Evolutionary conservation across 2,888 invertebrate genomes (phyloP).

Genomic region (Plagodis dolabraria): DNA sequence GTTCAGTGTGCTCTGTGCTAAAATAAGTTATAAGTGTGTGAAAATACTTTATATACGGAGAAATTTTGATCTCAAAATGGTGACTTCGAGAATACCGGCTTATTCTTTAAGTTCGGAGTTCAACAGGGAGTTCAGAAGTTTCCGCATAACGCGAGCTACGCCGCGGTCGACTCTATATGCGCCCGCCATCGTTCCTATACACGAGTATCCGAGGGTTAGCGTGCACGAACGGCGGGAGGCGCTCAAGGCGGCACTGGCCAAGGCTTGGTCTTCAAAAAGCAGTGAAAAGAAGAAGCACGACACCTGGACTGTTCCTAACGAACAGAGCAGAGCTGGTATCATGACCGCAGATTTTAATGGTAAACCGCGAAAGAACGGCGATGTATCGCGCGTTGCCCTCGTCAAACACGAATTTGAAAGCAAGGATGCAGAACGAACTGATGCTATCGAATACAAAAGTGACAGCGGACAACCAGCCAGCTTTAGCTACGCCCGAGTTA

Average conservation of each 20-base stretch:
- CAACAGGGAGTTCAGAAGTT: conserved; percentile 85
- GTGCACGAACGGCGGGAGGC: conserved; percentile 82
- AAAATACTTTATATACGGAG: conserved; percentile 58
- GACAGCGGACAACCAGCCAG: conserved; percentile 68
- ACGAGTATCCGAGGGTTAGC: conserved; percentile 86
- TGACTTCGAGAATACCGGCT: conserved; percentile 87
- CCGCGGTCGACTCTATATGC: conserved; percentile 80
- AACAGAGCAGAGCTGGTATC: conserved; percentile 69
- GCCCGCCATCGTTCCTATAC: conserved; percentile 84
- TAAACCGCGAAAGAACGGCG: conserved; percentile 66
- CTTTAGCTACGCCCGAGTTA: conserved; percentile 68
- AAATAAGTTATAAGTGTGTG: conserved; percentile 67
- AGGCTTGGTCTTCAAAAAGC: conserved; percentile 79
- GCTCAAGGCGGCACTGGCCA: conserved; percentile 79
- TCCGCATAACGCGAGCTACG: conserved; percentile 81
- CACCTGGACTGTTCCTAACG: conserved; percentile 74
- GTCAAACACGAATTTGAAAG: conserved; percentile 77
- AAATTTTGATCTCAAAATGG: conserved; percentile 86
- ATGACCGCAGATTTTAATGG: conserved; percentile 67
- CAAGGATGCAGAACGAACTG: conserved; percentile 69
- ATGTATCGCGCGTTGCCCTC: conserved; percentile 72
- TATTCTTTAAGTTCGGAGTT: conserved; percentile 87
- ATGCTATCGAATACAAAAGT: conserved; percentile 61
- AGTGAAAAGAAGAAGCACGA: conserved; percentile 77
- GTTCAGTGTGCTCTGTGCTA: conserved; percentile 77